These are phyloP conservation scores for Psococerastis gibbosa DNA, from an alignment of 2,888 invertebrate species.

Conservation along the genomic window DNA sequence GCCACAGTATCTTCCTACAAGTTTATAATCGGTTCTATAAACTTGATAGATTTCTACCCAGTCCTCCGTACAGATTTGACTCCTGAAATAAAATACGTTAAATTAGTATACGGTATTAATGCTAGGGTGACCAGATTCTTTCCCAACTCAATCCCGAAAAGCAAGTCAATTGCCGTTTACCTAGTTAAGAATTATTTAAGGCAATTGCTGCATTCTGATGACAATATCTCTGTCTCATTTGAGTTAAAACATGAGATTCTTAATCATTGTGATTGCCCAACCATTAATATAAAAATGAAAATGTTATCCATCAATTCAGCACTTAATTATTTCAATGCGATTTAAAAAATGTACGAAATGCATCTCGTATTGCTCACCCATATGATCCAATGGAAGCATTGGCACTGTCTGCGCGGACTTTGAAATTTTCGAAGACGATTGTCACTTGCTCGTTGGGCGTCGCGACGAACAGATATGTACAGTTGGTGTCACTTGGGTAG, in stretches of 20 bases:
- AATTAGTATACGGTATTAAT: no score
- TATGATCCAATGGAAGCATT: slow-evolving; percentile 58
- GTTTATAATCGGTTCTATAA: slow-evolving; percentile 58
- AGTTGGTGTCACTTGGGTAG: slow-evolving; percentile 89
- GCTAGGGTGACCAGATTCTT: no score
- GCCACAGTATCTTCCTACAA: slow-evolving; percentile 84
- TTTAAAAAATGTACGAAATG: no score
- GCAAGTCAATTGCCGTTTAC: slow-evolving; percentile 3
- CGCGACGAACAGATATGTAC: slow-evolving; percentile 78
- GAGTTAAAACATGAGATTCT: no score
- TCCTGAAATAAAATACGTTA: slow-evolving; percentile 29
- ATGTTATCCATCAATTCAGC: no score
- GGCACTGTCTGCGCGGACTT: slow-evolving; percentile 62
- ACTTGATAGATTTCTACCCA: slow-evolving; percentile 88
- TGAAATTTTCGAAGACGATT: slow-evolving; percentile 80
- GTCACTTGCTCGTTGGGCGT: slow-evolving; percentile 78
- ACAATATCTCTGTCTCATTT: no score
- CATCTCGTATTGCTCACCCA: slow-evolving; percentile 47
- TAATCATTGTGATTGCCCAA: no score
- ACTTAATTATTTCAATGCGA: no score
- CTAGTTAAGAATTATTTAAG: slow-evolving; percentile 2
- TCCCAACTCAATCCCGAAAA: neutral
- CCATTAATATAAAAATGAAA: no score
- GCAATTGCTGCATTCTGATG: neutral
- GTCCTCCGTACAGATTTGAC: slow-evolving; percentile 69